phyloP scores from a whole-genome alignment of 2,113 vertebrate species.

The Talpa occidentalis region DNA sequence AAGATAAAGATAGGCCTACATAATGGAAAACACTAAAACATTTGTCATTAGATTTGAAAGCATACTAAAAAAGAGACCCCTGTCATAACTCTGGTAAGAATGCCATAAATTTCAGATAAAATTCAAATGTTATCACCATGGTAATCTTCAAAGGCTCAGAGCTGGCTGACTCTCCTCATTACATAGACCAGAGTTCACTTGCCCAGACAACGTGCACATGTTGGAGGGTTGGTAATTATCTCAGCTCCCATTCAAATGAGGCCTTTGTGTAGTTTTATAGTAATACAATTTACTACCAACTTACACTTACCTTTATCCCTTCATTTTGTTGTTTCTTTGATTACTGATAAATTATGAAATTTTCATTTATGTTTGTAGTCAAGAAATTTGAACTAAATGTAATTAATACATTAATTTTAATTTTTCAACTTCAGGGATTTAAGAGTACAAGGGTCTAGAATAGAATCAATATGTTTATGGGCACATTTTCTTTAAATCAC shows the following conservation, averaged over 20 bases:
- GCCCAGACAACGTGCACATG: not conserved
- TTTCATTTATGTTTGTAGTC: constrained; percentile 53
- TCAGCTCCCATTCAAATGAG: not conserved
- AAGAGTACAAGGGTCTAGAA: not conserved
- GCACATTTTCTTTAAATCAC: not conserved
- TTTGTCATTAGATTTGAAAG: constrained; percentile 10
- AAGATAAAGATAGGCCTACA: constrained; percentile 10
- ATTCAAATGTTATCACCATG: not conserved
- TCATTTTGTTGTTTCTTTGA: not conserved
- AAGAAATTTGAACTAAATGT: not conserved
- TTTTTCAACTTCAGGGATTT: constrained; percentile 1
- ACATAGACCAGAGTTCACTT: constrained; percentile 11
- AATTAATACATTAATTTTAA: no score
- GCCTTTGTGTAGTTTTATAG: not conserved
- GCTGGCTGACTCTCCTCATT: not conserved
- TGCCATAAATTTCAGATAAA: not conserved
- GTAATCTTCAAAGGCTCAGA: not conserved
- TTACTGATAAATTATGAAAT: constrained; percentile 10
- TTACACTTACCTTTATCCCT: not conserved
- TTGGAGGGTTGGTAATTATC: not conserved
- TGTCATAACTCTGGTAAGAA: not conserved
- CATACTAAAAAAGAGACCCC: not conserved
- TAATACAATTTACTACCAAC: not conserved
- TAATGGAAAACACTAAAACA: constrained; percentile 4
- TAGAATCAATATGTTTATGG: not conserved